Percentiles rank a stretch among this genome's conserved stretches.
phyloP scores from a whole-genome alignment of 2,113 vertebrate genomes.

The Gadus macrocephalus region DNA sequence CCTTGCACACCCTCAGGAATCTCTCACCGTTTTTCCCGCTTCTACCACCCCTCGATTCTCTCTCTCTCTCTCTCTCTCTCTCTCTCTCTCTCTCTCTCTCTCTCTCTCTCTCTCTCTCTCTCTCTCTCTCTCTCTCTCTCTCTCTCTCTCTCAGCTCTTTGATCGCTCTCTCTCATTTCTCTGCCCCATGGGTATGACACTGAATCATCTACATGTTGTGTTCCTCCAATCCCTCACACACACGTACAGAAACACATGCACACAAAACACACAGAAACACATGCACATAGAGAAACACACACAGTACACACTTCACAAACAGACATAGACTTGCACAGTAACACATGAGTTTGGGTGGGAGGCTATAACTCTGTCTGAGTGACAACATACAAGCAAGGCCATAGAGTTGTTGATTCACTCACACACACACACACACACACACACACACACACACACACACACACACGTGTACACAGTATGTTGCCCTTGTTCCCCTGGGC shows the following conservation, averaged over 20 bases:
- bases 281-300: background rate
- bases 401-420: slow-evolving; percentile 23
- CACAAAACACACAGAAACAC: slow-evolving; percentile 1
- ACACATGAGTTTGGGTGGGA: slow-evolving; percentile 33
- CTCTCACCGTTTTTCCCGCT: background rate
- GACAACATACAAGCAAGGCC: slow-evolving; percentile 50
- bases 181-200: slow-evolving; percentile 13
- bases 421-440: slow-evolving; percentile 9
- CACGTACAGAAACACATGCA: slow-evolving; percentile 11
- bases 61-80: too few species aligned
- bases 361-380: slow-evolving; percentile 42
- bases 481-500: too few species aligned
- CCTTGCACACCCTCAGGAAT: slow-evolving; percentile 30
- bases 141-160: background rate
- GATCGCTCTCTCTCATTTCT: slow-evolving; percentile 17
- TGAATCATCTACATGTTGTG: slow-evolving; percentile 7
- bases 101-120: background rate
- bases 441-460: slow-evolving; percentile 8
- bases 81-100: too few species aligned
- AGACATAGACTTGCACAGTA: background rate
- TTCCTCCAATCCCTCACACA: slow-evolving; percentile 28
- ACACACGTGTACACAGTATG: background rate
- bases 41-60: too few species aligned
- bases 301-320: slow-evolving; percentile 4
- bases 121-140: slow-evolving; percentile 3